Conservation (phyloP, 2,888 invertebrate genomes). For the Netelia inedita region DNA sequence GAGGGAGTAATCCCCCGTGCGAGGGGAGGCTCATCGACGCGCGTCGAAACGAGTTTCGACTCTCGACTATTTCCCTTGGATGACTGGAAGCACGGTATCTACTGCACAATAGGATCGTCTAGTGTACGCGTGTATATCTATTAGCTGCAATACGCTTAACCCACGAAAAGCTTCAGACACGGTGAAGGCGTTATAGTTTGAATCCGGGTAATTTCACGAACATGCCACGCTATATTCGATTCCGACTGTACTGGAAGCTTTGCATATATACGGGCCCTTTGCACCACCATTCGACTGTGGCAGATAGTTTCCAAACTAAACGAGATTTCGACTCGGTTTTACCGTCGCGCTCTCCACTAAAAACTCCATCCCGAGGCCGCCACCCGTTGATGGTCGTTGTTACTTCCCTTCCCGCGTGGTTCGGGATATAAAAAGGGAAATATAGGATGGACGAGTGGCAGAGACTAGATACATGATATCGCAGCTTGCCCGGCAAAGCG, state of each 20-base stretch:
- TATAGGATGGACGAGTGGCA: conserved; percentile 39
- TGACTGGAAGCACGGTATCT: conserved; percentile 19
- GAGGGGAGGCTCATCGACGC: conserved; percentile 30
- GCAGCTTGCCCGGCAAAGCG: conserved; percentile 39
- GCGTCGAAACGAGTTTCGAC: conserved; percentile 42
- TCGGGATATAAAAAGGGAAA: conserved; percentile 25
- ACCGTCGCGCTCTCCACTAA: conserved; percentile 7
- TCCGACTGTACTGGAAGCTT: neutral
- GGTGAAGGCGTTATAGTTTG: conserved; percentile 49
- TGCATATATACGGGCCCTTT: conserved; percentile 10
- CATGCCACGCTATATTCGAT: conserved; percentile 32
- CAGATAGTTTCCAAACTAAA: conserved; percentile 48
- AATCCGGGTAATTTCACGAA: conserved; percentile 50
- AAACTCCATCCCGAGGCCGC: neutral
- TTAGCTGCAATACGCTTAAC: conserved; percentile 32
- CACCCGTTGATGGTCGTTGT: conserved; percentile 41
- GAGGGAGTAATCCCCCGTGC: conserved; percentile 27
- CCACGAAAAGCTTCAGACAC: neutral
- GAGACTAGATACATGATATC: conserved; percentile 71
- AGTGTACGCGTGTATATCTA: neutral
- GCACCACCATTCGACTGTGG: conserved; percentile 9
- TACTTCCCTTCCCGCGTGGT: conserved; percentile 1
- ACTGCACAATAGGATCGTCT: conserved; percentile 18
- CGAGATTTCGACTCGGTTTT: conserved; percentile 36
- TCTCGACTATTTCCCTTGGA: conserved; percentile 34